Conservation (phyloP, 2,797 vertebrate species). For the Alcedo atthis region DNA sequence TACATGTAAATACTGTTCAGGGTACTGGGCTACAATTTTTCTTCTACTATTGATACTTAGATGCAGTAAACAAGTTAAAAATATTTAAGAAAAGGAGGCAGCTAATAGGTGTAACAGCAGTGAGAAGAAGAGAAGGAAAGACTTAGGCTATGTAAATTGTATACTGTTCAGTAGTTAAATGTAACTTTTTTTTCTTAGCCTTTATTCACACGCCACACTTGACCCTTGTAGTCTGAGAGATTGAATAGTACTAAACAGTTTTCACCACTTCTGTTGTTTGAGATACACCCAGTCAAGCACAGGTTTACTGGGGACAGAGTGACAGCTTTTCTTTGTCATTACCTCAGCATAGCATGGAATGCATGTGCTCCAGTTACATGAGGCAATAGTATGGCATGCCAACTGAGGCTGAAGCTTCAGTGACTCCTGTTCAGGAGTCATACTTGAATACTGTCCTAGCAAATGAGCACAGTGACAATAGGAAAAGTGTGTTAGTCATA, state of each 20-base stretch:
- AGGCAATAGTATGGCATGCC: neutral
- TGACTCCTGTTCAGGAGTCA: neutral
- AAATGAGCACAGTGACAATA: neutral
- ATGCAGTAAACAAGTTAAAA: neutral
- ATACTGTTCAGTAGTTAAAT: neutral
- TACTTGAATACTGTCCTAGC: neutral
- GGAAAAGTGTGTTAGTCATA: neutral
- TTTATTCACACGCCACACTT: neutral
- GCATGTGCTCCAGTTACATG: neutral
- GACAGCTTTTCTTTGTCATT: neutral
- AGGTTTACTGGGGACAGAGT: neutral
- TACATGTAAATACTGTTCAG: neutral
- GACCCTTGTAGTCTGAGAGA: neutral
- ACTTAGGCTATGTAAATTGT: neutral
- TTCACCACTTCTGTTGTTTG: neutral
- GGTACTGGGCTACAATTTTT: neutral
- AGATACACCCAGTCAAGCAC: neutral
- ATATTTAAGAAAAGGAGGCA: neutral
- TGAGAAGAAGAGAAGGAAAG: neutral
- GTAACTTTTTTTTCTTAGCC: neutral
- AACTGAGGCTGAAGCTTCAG: neutral
- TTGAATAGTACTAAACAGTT: neutral
- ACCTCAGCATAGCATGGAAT: neutral
- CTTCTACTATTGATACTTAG: neutral
- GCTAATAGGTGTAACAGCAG: neutral